Base-by-base conservation (phyloP, 2,797 vertebrate genomes). In the Sternotherus odoratus region DNA sequence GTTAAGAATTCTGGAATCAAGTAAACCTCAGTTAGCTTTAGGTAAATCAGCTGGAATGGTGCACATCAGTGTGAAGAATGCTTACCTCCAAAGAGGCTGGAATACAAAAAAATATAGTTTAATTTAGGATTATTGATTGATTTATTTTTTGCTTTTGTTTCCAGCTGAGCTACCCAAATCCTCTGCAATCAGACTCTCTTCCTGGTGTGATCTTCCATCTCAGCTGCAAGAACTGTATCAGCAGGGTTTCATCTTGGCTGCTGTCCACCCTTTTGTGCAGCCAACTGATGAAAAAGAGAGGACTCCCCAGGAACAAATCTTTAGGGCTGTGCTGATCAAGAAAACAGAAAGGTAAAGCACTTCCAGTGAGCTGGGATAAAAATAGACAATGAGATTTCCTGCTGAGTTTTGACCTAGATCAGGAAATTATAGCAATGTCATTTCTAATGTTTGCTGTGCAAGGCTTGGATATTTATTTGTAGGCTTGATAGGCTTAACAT, bases 141-240 rank as follows among this genome's bases (percentile, higher is more conserved):
- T 89, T 91, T 94, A 56, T 94, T 54, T 91, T 93, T 80, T 96
- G 69, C 94, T 92, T n/a, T 86, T 63, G n/a, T 85, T 95, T 95
- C 77, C 96, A 98, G 97, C 98, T 97, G 99, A 99, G 95, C 98
- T 99, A 94, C 98, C 98, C 0, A 98, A 98, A 95, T 99, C 99
- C 46, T 99, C 99, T 30, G 99, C 99, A 4, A 98, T 99, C 97
- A 98, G 98, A 49, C 98, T 99, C 83, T 98, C 99, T 30, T 99
- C 99, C 5, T 98, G 99, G 95, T 97, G 97, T 51, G 99, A 99
- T 98, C 98, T 99, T 94, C 99, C 99, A 0, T 95, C 98, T 92
- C 99, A 99, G 98, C 98, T 99, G 88, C 98, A 98, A 97, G 99
- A 99, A 85, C 98, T 99, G 69, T 99, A 99, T 98, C 99, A 99